These are phyloP conservation scores for Cyrtodaria siliqua DNA, from an alignment of 2,888 invertebrate genomes.

Conservation along the genomic window DNA sequence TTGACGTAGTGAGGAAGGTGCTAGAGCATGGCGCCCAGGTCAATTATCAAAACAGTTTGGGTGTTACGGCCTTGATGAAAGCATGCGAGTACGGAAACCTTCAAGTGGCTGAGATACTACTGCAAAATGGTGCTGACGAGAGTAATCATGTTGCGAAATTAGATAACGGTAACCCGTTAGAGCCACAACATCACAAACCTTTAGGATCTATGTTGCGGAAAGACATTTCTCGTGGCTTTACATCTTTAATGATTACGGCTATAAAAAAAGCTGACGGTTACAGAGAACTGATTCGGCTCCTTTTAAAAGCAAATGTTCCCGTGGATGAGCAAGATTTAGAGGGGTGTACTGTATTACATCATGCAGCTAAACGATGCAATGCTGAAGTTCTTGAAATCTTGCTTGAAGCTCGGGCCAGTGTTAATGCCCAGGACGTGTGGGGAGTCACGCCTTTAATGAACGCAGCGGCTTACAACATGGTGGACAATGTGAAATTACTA, in stretches of 20 bases:
- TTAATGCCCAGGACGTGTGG: slow-evolving; percentile 48
- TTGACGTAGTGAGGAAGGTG: slow-evolving; percentile 26
- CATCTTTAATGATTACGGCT: slow-evolving; percentile 46
- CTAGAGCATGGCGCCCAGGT: slow-evolving; percentile 37
- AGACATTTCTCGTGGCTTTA: slow-evolving; percentile 44
- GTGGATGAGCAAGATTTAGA: slow-evolving; percentile 56
- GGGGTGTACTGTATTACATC: slow-evolving; percentile 43
- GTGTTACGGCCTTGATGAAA: slow-evolving; percentile 57
- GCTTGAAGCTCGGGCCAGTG: slow-evolving; percentile 39
- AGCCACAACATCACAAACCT: slow-evolving; percentile 1
- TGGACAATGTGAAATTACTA: slow-evolving; percentile 41
- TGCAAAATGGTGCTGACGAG: slow-evolving; percentile 46
- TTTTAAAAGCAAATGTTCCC: slow-evolving; percentile 41
- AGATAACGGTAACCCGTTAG: slow-evolving; percentile 16
- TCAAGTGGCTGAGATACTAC: slow-evolving; percentile 38
- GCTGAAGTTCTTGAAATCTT: slow-evolving; percentile 42
- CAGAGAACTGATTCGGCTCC: slow-evolving; percentile 35
- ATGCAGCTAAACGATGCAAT: slow-evolving; percentile 45
- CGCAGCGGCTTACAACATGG: slow-evolving; percentile 41
- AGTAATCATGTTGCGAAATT: slow-evolving; percentile 4
- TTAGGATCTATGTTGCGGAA: slow-evolving; percentile 22
- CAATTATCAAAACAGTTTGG: slow-evolving; percentile 41
- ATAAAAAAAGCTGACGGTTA: slow-evolving; percentile 34
- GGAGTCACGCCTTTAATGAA: slow-evolving; percentile 52
- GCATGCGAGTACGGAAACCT: slow-evolving; percentile 48